A percentile compares a stretch with the other conserved stretches of the same genome.
These are phyloP conservation scores for Limnephilus rhombicus DNA, from an alignment of 2,888 invertebrate species.

Conservation along the genomic window DNA sequence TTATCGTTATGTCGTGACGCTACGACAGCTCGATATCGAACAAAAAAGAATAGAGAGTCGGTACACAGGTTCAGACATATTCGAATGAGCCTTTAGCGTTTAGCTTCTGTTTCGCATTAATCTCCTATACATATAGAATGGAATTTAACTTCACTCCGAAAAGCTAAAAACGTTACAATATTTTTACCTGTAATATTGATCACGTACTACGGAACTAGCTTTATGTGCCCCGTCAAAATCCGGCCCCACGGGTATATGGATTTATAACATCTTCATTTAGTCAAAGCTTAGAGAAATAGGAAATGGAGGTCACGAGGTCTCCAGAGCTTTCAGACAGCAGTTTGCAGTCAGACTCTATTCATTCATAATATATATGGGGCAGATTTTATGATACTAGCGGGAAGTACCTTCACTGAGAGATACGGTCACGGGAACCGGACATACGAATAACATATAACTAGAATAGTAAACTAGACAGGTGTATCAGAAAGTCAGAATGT, in stretches of 20 bases:
- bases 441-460: not conserved
- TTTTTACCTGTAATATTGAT: not conserved
- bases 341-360: not conserved
- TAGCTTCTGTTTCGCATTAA: too few species aligned
- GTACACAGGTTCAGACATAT: too few species aligned
- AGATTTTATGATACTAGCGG: constrained; percentile 17
- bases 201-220: not conserved
- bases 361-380: constrained; percentile 3
- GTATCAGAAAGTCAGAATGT: too few species aligned
- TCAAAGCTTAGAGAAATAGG: not conserved
- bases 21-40: too few species aligned
- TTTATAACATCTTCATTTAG: not conserved
- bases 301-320: not conserved
- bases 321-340: not conserved
- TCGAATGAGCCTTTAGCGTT: too few species aligned
- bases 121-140: too few species aligned
- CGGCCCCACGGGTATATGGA: not conserved
- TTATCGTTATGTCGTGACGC: too few species aligned
- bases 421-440: constrained; percentile 15
- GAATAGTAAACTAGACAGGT: not conserved
- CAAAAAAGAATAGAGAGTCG: too few species aligned
- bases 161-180: too few species aligned
- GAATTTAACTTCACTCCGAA: too few species aligned
- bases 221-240: not conserved
- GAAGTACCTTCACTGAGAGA: not conserved